Percentiles rank a stretch among this genome's conserved stretches.
These are phyloP conservation scores for Urechis unicinctus DNA, from an alignment of 2,888 invertebrate species.

Conservation along the genomic window DNA sequence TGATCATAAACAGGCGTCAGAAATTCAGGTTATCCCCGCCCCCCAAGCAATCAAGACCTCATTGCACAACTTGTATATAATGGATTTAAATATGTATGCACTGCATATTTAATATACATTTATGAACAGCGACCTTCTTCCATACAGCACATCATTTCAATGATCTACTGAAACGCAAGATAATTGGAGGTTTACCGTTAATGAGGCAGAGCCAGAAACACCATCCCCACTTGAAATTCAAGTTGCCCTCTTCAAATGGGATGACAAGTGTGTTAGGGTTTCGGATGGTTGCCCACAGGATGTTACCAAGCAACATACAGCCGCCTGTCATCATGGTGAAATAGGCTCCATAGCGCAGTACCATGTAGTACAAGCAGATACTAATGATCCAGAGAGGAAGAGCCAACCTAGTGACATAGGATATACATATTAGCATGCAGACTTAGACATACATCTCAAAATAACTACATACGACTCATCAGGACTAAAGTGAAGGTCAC, in stretches of 20 bases:
- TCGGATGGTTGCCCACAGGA: constrained; percentile 54
- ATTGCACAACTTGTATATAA: too few species aligned
- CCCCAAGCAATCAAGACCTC: too few species aligned
- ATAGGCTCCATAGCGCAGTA: constrained; percentile 56
- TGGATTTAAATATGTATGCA: too few species aligned
- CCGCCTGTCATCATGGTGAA: constrained; percentile 54
- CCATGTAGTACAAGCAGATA: constrained; percentile 55
- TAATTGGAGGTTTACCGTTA: constrained; percentile 49
- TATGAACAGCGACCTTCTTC: too few species aligned
- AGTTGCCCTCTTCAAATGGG: constrained; percentile 50
- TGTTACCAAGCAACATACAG: constrained; percentile 55
- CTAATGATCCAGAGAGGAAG: constrained; percentile 58
- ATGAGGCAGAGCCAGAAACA: constrained; percentile 56
- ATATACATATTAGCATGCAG: background rate
- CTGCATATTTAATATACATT: too few species aligned
- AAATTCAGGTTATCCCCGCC: too few species aligned
- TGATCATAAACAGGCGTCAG: too few species aligned
- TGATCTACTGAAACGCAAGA: too few species aligned
- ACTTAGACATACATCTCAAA: background rate
- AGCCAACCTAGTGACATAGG: constrained; percentile 49
- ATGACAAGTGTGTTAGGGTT: constrained; percentile 56
- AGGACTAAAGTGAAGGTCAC: too few species aligned
- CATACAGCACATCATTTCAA: too few species aligned
- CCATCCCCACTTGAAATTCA: constrained; percentile 53
- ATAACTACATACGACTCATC: too few species aligned